Percentiles rank a stretch among this genome's conserved stretches.
These are phyloP conservation scores for Lordiphosa clarofinis DNA, from an alignment of 1,140 invertebrate species.

Conservation along the genomic window DNA sequence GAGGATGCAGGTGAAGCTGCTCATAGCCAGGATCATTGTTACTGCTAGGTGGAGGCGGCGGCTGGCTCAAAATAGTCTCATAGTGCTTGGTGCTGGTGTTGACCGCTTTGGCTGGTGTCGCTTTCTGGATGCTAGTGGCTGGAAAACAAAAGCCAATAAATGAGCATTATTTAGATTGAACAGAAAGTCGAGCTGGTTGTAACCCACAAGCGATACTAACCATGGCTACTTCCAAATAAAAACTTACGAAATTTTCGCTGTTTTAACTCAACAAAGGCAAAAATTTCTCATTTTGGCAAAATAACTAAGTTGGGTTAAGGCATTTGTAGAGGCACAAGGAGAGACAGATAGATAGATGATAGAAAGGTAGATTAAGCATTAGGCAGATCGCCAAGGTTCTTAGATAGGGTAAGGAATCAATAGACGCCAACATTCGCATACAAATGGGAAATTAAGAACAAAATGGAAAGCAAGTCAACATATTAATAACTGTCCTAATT, in stretches of 20 bases:
- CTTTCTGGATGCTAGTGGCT: constrained; percentile 26
- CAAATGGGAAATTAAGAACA: background rate
- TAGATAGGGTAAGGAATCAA: constrained; percentile 6
- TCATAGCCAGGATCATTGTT: constrained; percentile 85
- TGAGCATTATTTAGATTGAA: background rate
- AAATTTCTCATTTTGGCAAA: constrained; percentile 75
- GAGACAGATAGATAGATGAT: constrained; percentile 39
- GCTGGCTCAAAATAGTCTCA: constrained; percentile 65
- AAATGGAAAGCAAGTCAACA: too few relatives aligned
- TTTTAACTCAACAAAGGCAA: constrained; percentile 53
- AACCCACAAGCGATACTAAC: constrained; percentile 55
- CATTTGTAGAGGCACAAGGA: constrained; percentile 38
- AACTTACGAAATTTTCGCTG: constrained; percentile 66
- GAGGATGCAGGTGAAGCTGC: constrained; percentile 76
- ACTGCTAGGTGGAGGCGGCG: constrained; percentile 38
- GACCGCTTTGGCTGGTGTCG: constrained; percentile 17
- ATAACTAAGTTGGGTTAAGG: constrained; percentile 53
- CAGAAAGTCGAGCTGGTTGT: constrained; percentile 3
- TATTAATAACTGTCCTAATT: too few relatives aligned
- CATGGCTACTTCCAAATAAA: constrained; percentile 73
- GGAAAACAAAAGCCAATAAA: constrained; percentile 14
- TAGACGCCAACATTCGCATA: background rate
- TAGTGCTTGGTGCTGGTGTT: constrained; percentile 66
- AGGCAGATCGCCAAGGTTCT: constrained; percentile 9
- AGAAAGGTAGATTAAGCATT: constrained; percentile 45